Base-by-base conservation (phyloP, 2,797 vertebrate genomes). In the Acanthurus tractus region DNA sequence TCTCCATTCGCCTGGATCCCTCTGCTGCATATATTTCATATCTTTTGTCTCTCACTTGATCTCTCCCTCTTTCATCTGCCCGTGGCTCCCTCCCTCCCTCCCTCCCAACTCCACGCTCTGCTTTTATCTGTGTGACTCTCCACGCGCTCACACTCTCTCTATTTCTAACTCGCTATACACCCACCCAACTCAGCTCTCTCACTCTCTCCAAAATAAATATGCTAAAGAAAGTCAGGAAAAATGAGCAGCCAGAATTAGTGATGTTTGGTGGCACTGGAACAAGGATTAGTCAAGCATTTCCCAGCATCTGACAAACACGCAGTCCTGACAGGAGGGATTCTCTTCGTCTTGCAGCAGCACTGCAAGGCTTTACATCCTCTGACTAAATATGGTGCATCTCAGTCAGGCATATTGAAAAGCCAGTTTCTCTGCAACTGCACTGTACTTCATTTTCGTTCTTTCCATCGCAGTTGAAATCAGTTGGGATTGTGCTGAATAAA, bases 41-140 rank as follows among this genome's bases (percentile, higher is more conserved):
- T 71, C 73, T 77, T 79, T 57, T 72, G 74, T 82, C 57, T 78
- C 63, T 78, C 59, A 45, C 74, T 89, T 82, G 69, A 83, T 87
- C 80, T 72, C 63, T 38, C 70, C 54, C 63, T 55, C 77, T 85
- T 81, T 86, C 78, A 81, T 86, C 76, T 63, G 67, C 72, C 50
- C 14, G 14, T 44, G 61, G 20, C 70, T 85, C 22, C 57, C 65
- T 42, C 74, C 57, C 59, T 44, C 25, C 59, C 59, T 70, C 70
- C 42, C 67, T 76, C 70, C 56, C 42, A 46, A 65, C 57, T 46
- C 38, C 73, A 63, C 45, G 14, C 56, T 61, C 80, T 23, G 59
- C 78, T 88, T 84, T 85, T 59, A 88, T 85, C 78, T 44, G 53
- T 40, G 71, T 3, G 69, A 40, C 62, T 67, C 72, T 83, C 70